These are phyloP conservation scores for Hirudo medicinalis DNA, from an alignment of 1,140 invertebrate species.

Conservation along the genomic window DNA sequence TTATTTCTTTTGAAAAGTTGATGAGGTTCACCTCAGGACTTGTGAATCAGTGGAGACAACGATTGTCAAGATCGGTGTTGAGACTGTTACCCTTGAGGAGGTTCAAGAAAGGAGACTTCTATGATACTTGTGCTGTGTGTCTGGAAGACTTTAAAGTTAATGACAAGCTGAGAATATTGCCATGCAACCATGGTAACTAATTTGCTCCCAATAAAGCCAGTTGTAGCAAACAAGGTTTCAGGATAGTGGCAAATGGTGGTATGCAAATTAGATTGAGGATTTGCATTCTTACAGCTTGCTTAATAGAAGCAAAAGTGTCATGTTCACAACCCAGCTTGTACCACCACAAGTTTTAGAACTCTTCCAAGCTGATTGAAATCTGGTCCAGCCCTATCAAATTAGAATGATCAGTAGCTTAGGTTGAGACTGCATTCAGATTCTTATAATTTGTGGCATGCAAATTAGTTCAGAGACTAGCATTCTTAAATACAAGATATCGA, in stretches of 20 bases:
- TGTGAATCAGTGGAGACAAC: background rate
- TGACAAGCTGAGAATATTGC: slow-evolving; percentile 10
- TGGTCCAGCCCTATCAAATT: no score
- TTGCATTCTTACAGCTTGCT: background rate
- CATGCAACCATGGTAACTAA: slow-evolving; percentile 1
- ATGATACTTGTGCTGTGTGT: slow-evolving; percentile 5
- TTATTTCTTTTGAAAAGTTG: background rate
- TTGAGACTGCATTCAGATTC: no score
- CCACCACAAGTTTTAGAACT: background rate
- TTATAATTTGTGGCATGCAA: no score
- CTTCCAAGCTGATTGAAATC: no score
- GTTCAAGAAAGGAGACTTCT: slow-evolving; percentile 7
- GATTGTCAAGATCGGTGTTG: slow-evolving; percentile 2
- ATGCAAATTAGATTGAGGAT: background rate
- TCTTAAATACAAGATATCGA: no score
- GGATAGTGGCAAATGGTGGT: background rate
- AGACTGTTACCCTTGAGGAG: slow-evolving; percentile 8
- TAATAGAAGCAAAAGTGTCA: background rate
- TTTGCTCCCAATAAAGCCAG: background rate
- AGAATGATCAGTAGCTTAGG: no score
- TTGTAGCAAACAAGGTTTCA: no score
- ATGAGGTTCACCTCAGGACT: background rate
- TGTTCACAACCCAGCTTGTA: background rate
- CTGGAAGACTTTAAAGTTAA: slow-evolving; percentile 1
- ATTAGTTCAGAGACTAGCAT: no score